Percentiles rank a stretch among this genome's conserved stretches.
Conservation (phyloP, 2,113 vertebrate species). For the Potamarius usumacintae region DNA sequence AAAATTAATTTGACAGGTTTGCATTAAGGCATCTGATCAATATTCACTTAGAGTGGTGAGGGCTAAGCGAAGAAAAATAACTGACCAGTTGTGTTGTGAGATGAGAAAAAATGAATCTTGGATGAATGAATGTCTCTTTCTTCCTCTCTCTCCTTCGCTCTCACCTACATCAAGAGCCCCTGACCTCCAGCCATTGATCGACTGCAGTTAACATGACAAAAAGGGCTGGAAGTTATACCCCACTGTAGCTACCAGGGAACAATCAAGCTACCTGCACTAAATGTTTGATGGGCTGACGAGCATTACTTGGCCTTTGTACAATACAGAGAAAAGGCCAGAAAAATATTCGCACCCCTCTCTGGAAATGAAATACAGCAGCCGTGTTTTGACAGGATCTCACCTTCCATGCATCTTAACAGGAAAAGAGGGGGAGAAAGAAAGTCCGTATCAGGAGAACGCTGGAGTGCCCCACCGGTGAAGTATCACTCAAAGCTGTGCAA, state of each 20-base stretch:
- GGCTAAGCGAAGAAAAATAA: conserved; percentile 98
- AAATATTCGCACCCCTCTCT: conserved; percentile 56
- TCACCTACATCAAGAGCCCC: conserved; percentile 73
- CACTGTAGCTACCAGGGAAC: conserved; percentile 86
- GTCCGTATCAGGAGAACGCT: conserved; percentile 8
- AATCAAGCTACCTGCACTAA: conserved; percentile 90
- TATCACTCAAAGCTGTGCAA: conserved; percentile 50
- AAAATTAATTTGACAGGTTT: conserved; percentile 99
- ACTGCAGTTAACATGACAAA: conserved; percentile 96
- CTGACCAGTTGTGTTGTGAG: conserved; percentile 84
- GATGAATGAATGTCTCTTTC: conserved; percentile 75
- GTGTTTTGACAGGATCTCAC: conserved; percentile 58
- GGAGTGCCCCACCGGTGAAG: conserved; percentile 25
- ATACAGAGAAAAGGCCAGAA: conserved; percentile 35
- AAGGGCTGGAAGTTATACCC: conserved; percentile 86
- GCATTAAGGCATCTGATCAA: conserved; percentile 99
- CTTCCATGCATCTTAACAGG: conserved; percentile 46
- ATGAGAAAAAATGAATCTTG: conserved; percentile 99
- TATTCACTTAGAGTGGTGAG: conserved; percentile 99
- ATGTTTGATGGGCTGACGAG: conserved; percentile 84
- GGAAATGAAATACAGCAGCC: conserved; percentile 55
- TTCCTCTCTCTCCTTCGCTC: conserved; percentile 15
- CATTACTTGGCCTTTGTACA: conserved; percentile 60
- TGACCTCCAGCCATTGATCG: conserved; percentile 99
- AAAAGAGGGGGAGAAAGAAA: conserved; percentile 5